A percentile compares a stretch with the other conserved stretches of the same genome.
These are phyloP conservation scores for Cosmia pyralina DNA, from an alignment of 2,888 invertebrate genomes.

Conservation along the genomic window DNA sequence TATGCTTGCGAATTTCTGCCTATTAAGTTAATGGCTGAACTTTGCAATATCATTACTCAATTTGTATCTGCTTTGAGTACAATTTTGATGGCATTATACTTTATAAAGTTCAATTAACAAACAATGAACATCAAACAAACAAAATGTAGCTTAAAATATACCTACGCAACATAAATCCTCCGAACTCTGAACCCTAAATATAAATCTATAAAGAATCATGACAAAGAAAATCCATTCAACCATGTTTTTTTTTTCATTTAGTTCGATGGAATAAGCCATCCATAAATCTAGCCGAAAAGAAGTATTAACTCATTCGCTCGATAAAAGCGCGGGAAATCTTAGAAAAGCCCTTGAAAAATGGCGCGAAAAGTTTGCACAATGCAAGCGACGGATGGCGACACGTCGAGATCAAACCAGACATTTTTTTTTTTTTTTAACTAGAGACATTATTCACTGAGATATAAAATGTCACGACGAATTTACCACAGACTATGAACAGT, in stretches of 20 bases:
- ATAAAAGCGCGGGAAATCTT: constrained; percentile 61
- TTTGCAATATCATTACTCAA: constrained; percentile 33
- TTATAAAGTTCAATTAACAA: constrained; percentile 36
- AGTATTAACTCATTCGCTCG: constrained; percentile 64
- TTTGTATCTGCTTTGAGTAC: constrained; percentile 19
- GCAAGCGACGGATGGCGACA: constrained; percentile 61
- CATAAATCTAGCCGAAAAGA: constrained; percentile 63
- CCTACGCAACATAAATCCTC: not conserved
- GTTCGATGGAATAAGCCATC: constrained; percentile 19
- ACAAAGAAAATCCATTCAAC: constrained; percentile 18
- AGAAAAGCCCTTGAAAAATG: constrained; percentile 63
- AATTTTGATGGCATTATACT: constrained; percentile 30
- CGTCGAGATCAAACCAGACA: constrained; percentile 48
- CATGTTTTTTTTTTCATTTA: not conserved
- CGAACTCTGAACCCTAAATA: constrained; percentile 18
- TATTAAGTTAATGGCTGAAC: constrained; percentile 24
- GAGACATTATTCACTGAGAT: constrained; percentile 55
- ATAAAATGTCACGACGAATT: constrained; percentile 49
- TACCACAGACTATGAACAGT: constrained; percentile 37
- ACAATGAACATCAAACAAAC: constrained; percentile 19
- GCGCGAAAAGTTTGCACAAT: constrained; percentile 69
- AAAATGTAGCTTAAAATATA: constrained; percentile 15
- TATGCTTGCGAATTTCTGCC: constrained; percentile 1
- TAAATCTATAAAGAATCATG: constrained; percentile 10
- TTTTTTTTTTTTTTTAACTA: no score